Evolutionary conservation across 2,888 invertebrate species (phyloP), one percentile per base, ranked within the genome.

Genomic region (Dusona sp.): DNA sequence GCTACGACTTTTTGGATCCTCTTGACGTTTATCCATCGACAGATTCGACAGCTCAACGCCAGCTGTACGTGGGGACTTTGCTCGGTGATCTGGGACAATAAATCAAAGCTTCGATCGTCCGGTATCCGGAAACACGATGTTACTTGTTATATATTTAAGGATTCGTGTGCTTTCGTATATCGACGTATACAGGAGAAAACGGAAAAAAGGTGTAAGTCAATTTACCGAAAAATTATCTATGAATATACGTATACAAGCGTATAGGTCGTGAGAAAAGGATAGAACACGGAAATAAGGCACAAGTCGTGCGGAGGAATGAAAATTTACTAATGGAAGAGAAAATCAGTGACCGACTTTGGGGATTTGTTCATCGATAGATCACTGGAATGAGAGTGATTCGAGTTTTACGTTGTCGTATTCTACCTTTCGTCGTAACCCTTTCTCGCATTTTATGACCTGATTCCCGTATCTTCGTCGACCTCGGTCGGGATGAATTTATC

Each of bases 401-500:
- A 74, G 42, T 83, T 38, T 36, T 36, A 65, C 68, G 70, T 72
- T 72, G 77, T 80, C 73, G 79, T 74, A 72, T 79, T 70, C 61
- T 48, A 74, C 82, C 45, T 80, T 51, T 61, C 77, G 67, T 67
- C 74, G 75, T 77, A 64, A 72, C 72, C 54, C 9, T 54, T 42
- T 79, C 67, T 64, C 22, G 65, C 25, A 45, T 51, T 51, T 45
- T 75, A 61, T 83, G 85, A 85, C 85, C 85, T 75, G 83, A 64
- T 85, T 85, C 75, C 36, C 70, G 80, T 86, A 86, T 86, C 86
- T 86, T 86, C 64, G 73, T 72, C 84, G 86, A 86, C 86, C 86
- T 86, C 86, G 86, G 48, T 48, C 78, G 68, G 80, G 83, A 86
- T 84, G 84, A 86, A 86, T 86, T 86, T 86, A 86, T 86, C 86